These are phyloP conservation scores for Syrphus vitripennis DNA, from an alignment of 2,888 invertebrate species.

Conservation along the genomic window DNA sequence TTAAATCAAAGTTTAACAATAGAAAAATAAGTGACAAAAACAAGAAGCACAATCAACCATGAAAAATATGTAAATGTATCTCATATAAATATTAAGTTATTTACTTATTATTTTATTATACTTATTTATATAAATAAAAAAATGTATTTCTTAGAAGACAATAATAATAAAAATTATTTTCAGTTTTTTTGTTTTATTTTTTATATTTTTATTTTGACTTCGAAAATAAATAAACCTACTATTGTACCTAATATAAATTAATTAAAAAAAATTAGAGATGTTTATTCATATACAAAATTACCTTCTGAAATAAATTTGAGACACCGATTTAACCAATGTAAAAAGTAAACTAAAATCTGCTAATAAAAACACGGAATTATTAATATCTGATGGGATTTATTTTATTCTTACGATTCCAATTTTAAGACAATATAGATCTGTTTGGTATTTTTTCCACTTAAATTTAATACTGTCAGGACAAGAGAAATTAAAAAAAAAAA, in stretches of 20 bases:
- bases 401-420: neutral
- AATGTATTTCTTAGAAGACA: constrained; percentile 54
- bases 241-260: constrained; percentile 46
- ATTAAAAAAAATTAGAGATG: constrained; percentile 2
- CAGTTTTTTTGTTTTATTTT: neutral
- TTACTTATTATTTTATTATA: constrained; percentile 27
- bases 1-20: constrained; percentile 22
- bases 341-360: constrained; percentile 24
- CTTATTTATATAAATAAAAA: constrained; percentile 46
- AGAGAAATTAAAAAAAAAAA: too few species aligned
- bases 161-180: constrained; percentile 35
- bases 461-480: too few species aligned
- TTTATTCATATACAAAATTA: constrained; percentile 47
- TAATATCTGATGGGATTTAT: neutral
- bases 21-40: constrained; percentile 40
- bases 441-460: too few species aligned
- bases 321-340: constrained; percentile 12
- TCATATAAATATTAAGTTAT: constrained; percentile 60
- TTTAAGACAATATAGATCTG: too few species aligned
- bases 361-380: constrained; percentile 28
- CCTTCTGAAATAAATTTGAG: neutral
- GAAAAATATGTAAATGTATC: constrained; percentile 51
- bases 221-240: constrained; percentile 30
- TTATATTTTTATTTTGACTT: neutral
- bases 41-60: constrained; percentile 66